Base-by-base conservation (phyloP, 1,140 invertebrate species). In the Steinernema khuongi region DNA sequence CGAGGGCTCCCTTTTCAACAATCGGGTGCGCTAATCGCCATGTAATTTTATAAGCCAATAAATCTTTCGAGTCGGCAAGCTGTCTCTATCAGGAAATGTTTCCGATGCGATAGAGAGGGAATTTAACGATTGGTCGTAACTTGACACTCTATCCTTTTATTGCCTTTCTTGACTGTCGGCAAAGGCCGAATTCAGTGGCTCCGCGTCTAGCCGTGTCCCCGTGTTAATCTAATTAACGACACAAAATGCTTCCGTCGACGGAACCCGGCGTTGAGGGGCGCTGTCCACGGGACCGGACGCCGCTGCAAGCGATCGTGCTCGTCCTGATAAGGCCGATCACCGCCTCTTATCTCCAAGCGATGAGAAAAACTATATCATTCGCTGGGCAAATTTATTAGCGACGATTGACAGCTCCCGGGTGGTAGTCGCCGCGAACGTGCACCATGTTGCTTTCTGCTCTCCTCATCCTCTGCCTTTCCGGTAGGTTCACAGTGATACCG, bases 311-410 rank as follows among this genome's bases (percentile, higher is more conserved):
- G 19, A 26, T 26, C 50, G 50, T 17, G 50, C 50, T 11, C 50
- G 50, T 22, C 22, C 50, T 60, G 50, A 60, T 60, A 60, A 60
- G 14, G 36, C 36, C 36, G 50, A 60, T 4, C 50, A n/a, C 11
- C 4, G 50, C 50, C 26, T 22, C 50, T 60, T 60, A 60, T 60
- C 50, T 17, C 50, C 14, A 60, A 60, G 4, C 22, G 7, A 17
- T 11, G 11, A n/a, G 22, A n/a, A 60, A 60, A 60, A 60, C 19
- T 26, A 11, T 17, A 60, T 60, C 50, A 22, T 26, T 60, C 50
- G 26, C 14, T 60, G 50, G 50, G 50, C 19, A 60, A 60, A 60
- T 60, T 60, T 60, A 60, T 60, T 60, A 60, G 50, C 4, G 50
- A 4, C 50, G 50, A 60, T 22, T 60, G 50, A 22, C 50, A 41